Base-by-base conservation (phyloP, 2,113 vertebrate genomes). In the Pluvialis apricaria region DNA sequence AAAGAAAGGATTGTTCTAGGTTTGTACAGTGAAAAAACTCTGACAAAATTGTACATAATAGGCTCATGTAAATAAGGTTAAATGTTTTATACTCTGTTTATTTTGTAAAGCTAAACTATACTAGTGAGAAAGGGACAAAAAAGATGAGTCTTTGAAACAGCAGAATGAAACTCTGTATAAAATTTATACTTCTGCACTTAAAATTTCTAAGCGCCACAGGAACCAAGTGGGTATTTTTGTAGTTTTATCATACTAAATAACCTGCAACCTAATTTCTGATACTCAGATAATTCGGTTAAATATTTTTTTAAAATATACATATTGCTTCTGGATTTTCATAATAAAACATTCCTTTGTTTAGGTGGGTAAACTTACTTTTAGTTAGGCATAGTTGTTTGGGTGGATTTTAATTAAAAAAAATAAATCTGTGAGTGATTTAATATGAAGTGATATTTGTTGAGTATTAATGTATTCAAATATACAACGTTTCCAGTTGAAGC, bases 391-490 rank as follows among this genome's bases (percentile, higher is more conserved):
- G 32, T 34, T 64, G 34, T 55, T 87, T 57, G 31, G 12, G 21
- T 69, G 10, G 4, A 4, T 92, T 95, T 76, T 62, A 75, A 85
- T 76, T 13, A 34, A 66, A 65, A 83, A 5, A 42, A 71, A 19
- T 34, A 52, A 32, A 49, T 72, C 42, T 21, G 19, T 66, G 82
- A 85, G 38, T 57, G 55, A 79, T 94, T 94, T 81, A 76, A 78
- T 95, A 87, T 92, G 45, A 96, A 91, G 42, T 64, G 19, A 60
- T 89, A 86, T 96, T 96, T 97, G 95, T 95, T 73, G 60, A 84
- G 92, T 78, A 82, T 92, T 93, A 89, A 96, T 89, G 61, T 60
- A 95, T 95, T 95, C 81, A 91, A 91, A 94, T 47, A 95, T 54
- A 95, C 29, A 82, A n/a, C 13, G 16, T 91, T 97, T 92, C 87